These are phyloP conservation scores for Mixornis gularis DNA, from an alignment of 2,113 vertebrate species.

Conservation along the genomic window DNA sequence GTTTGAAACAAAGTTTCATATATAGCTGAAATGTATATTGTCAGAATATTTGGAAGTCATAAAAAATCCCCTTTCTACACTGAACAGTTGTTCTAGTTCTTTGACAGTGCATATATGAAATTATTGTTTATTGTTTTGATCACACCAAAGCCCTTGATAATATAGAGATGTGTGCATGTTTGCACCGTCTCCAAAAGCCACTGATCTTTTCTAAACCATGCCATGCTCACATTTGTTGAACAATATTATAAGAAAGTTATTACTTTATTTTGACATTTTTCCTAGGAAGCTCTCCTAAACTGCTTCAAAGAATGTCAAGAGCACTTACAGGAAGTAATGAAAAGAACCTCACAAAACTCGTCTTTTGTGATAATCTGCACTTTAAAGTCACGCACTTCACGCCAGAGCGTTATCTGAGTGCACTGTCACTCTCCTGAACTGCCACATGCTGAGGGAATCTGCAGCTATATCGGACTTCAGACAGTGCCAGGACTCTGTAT, in stretches of 20 bases:
- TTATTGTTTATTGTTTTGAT: neutral
- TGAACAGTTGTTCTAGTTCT: neutral
- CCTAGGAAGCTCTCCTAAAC: conserved; percentile 12
- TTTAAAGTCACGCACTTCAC: neutral
- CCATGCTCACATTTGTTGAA: neutral
- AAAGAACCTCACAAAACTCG: conserved; percentile 29
- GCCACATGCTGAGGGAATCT: neutral
- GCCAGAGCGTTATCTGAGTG: neutral
- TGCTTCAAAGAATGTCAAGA: conserved; percentile 36
- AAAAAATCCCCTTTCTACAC: neutral
- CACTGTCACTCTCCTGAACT: neutral
- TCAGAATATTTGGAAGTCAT: neutral
- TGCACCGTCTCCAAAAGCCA: accelerated
- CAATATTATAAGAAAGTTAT: neutral
- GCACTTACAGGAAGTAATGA: conserved; percentile 36
- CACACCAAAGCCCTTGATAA: neutral
- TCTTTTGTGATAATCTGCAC: conserved; percentile 16
- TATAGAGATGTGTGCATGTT: neutral
- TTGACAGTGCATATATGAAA: neutral
- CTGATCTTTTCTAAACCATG: neutral
- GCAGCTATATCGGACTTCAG: neutral
- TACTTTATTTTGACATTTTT: conserved; percentile 48
- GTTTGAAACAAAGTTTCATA: neutral
- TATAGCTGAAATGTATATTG: neutral
- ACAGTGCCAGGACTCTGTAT: neutral